Evolutionary conservation across 2,888 invertebrate species (phyloP), one percentile per base, ranked within the genome.

Genomic region (Lithodes maja): DNA sequence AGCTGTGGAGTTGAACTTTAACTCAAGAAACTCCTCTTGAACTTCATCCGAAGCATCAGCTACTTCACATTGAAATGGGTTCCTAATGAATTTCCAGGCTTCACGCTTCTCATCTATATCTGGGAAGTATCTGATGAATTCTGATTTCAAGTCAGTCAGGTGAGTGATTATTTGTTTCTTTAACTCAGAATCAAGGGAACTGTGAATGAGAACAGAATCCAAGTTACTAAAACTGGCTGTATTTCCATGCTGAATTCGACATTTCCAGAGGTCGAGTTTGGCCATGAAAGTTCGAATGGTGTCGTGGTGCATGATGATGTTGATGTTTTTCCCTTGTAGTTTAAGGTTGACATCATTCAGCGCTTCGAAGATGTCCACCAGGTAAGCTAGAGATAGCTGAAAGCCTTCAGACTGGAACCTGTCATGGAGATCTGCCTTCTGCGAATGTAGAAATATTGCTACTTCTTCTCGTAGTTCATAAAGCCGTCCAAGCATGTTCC

Each of bases 1-100:
- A 7, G 87, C 83, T 82, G 75, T 17, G 15, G 55, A 82, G 9
- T 61, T 86, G 86, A 86, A 80, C 74, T 86, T 86, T 53, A 33
- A 9, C 12, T 33, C 33, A 33, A 33, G 52, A 5, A 85, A 54
- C 50, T 78, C 68, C 55, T 68, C 68, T 3, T 9, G 55, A 2
- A 85, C 78, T 49, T 55, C 85, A 33, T 33, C 33, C 33, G 33
- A 33, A 33, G 33, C 33, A 33, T 33, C 33, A 33, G 33, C 33
- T 33, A 33, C 33, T 33, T 33, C 33, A 33, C 33, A 33, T 33
- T 33, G 33, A 33, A 33, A 33, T 33, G 33, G 61, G 77, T 84
- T 84, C 69, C 84, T 79, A 50, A 50, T 79, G 49, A 85, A 79
- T 85, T 55, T 79, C 78, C 50, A 68, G 79, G 85, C 79, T 50